Percentiles rank a stretch among this genome's conserved stretches.
Conservation (phyloP, 2,113 vertebrate genomes). For the Petrocephalus microphthalmus region DNA sequence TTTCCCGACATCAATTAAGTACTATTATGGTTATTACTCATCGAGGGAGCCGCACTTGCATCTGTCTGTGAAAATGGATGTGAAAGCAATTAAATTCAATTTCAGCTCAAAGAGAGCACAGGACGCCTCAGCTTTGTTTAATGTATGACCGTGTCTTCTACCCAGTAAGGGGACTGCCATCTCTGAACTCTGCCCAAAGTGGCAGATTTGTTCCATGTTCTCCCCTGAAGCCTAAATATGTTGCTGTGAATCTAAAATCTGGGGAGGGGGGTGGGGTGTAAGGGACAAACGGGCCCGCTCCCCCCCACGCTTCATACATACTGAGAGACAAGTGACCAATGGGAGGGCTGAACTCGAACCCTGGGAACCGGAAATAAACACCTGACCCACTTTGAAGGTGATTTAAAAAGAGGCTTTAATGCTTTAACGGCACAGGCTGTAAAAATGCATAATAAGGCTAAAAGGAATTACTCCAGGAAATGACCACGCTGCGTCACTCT, state of each 20-base stretch:
- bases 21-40: slow-evolving; percentile 57
- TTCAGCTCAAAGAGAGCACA: slow-evolving; percentile 37
- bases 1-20: slow-evolving; percentile 15
- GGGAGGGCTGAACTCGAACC: neutral
- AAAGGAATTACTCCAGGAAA: slow-evolving; percentile 40
- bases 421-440: slow-evolving; percentile 20
- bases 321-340: neutral
- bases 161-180: slow-evolving; percentile 7
- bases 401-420: slow-evolving; percentile 41
- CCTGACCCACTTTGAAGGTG: slow-evolving; percentile 17
- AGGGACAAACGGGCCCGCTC: neutral
- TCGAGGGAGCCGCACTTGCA: slow-evolving; percentile 44
- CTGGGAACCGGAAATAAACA: neutral
- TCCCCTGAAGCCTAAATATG: neutral
- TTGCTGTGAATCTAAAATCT: neutral
- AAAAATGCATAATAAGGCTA: slow-evolving; percentile 24
- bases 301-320: neutral
- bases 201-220: slow-evolving; percentile 2
- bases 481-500: slow-evolving; percentile 22
- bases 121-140: neutral
- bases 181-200: slow-evolving; percentile 8
- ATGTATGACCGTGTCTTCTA: slow-evolving; percentile 27
- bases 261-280: neutral
- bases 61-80: slow-evolving; percentile 44
- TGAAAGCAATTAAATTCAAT: slow-evolving; percentile 49